Percentiles rank a stretch among this genome's conserved stretches.
Conservation (phyloP, 2,113 vertebrate species). For the Acrocephalus arundinaceus region DNA sequence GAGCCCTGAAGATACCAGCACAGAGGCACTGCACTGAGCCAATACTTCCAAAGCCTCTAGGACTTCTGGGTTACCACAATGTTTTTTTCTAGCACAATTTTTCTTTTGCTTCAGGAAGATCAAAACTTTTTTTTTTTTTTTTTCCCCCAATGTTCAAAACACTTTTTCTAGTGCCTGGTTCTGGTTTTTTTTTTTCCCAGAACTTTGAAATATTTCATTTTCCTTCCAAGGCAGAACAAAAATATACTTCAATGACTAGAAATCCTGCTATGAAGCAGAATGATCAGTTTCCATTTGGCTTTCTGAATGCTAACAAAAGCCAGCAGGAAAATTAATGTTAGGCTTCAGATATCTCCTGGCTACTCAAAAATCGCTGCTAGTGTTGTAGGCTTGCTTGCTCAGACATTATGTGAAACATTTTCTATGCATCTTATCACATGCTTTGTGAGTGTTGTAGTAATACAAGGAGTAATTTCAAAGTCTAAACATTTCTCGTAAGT, state of each 20-base stretch:
- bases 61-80: not conserved
- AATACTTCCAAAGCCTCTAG: not conserved
- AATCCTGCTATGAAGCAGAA: constrained; percentile 57
- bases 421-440: constrained; percentile 13
- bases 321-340: constrained; percentile 45
- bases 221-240: constrained; percentile 59
- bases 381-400: constrained; percentile 25
- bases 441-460: constrained; percentile 27
- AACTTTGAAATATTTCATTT: constrained; percentile 62
- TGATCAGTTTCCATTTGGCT: constrained; percentile 58
- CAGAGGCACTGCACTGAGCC: not conserved
- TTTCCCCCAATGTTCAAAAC: not conserved
- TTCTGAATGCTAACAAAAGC: constrained; percentile 64
- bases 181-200: not conserved
- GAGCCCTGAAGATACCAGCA: not conserved
- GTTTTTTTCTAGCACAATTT: not conserved
- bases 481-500: constrained; percentile 27
- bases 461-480: constrained; percentile 40
- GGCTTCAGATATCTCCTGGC: constrained; percentile 48
- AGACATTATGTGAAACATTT: constrained; percentile 20
- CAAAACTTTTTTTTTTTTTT: not conserved
- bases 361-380: not conserved
- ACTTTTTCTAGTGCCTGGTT: constrained; percentile 6
- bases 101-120: constrained; percentile 22
- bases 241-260: constrained; percentile 59